Evolutionary conservation across 2,888 invertebrate genomes (phyloP), one percentile per base, ranked within the genome.

Genomic region (Euphydryas editha): DNA sequence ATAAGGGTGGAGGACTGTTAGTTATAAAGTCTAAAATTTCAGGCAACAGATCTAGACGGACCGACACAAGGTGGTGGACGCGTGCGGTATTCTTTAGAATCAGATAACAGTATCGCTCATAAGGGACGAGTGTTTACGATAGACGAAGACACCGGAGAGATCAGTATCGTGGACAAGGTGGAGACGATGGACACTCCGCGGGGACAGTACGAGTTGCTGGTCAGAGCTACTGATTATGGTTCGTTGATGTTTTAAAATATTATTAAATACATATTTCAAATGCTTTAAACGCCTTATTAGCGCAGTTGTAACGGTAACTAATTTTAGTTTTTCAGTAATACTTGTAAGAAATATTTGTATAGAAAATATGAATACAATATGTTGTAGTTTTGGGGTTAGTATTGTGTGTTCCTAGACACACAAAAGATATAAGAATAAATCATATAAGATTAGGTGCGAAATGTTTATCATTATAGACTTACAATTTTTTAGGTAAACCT

Each of bases 11-110:
- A 24, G 4, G 24, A 24, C 5, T 44, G 17, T 46, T 8, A 18
- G 4, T 7, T 46, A 46, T 11, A 46, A 10, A 11, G 17, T 17
- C 46, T 10, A 8, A 49, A 21, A 7, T 57, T 39, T 8, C 17
- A 96, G 93, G 97, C 97, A 0, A 94, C 94, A 1, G 97, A 97
- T 82, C 91, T 91, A 15, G 97, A 97, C 84, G 96, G 96, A 0
- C 94, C 94, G 0, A 92, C 88, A 4, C 96, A 96, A 84, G 96
- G 96, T 0, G 95, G 95, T 62, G 96, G 95, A 0, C 89, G 88
- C 71, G 89, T 97, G 0, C 93, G 88, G 24, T 97, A 97, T 77
- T 93, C 94, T 0, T 91, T 96, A 6, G 93, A 94, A 67, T 94
- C 95, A 0, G 95, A 95, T 72, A 96, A 96, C 72, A 95, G 95